These are phyloP conservation scores for Hycleus cichorii DNA, from an alignment of 1,140 invertebrate species.

Conservation along the genomic window DNA sequence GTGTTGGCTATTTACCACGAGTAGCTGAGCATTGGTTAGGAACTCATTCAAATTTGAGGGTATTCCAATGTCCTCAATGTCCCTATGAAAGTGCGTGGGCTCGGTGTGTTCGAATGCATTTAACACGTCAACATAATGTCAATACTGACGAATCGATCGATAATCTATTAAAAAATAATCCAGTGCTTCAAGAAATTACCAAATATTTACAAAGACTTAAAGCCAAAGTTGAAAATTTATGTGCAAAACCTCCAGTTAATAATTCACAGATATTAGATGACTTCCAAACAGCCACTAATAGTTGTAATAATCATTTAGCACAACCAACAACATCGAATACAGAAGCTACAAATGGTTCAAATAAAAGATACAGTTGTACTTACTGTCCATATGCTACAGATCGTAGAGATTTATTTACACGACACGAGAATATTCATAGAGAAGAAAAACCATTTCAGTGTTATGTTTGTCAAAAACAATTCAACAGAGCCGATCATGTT, in stretches of 20 bases:
- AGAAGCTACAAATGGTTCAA: slow-evolving; percentile 29
- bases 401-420: slow-evolving; percentile 84
- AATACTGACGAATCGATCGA: slow-evolving; percentile 52
- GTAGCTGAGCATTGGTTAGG: slow-evolving; percentile 80
- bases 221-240: slow-evolving; percentile 49
- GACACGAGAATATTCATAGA: slow-evolving; percentile 93
- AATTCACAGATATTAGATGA: slow-evolving; percentile 9
- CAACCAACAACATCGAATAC: slow-evolving; percentile 26
- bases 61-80: slow-evolving; percentile 66
- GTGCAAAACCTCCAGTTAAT: slow-evolving; percentile 24
- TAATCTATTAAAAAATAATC: slow-evolving; percentile 58
- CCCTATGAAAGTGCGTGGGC: slow-evolving; percentile 69
- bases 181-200: slow-evolving; percentile 66
- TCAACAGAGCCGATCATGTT: slow-evolving; percentile 90
- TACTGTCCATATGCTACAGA: slow-evolving; percentile 87
- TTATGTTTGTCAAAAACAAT: slow-evolving; percentile 84
- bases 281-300: slow-evolving; percentile 11
- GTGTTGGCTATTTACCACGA: slow-evolving; percentile 67
- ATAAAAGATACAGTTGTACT: slow-evolving; percentile 74
- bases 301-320: slow-evolving; percentile 8
- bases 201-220: slow-evolving; percentile 62
- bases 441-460: slow-evolving; percentile 91
- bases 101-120: slow-evolving; percentile 63
- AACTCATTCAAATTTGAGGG: slow-evolving; percentile 65
- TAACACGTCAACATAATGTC: slow-evolving; percentile 60